These are phyloP conservation scores for Oncorhynchus tshawytscha DNA, from an alignment of 2,113 vertebrate genomes.

Conservation along the genomic window DNA sequence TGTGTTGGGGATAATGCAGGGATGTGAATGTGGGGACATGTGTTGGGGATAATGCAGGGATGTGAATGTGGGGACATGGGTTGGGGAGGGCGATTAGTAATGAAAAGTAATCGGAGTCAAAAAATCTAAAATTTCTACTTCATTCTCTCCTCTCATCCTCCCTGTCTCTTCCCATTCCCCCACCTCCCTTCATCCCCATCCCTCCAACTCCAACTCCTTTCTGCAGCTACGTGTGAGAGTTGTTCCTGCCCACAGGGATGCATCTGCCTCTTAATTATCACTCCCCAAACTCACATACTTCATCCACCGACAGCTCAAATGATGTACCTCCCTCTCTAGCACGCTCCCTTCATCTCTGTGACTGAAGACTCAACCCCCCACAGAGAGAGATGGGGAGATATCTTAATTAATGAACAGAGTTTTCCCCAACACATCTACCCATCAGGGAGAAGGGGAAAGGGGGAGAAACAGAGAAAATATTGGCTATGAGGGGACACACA, in stretches of 20 bases:
- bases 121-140: too few species aligned
- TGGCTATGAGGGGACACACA: background rate
- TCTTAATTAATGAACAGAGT: constrained; percentile 39
- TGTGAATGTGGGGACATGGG: too few species aligned
- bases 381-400: constrained; percentile 20
- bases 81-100: too few species aligned
- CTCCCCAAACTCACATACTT: constrained; percentile 28
- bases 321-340: constrained; percentile 18
- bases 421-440: constrained; percentile 10
- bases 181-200: too few species aligned
- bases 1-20: too few species aligned
- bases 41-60: too few species aligned
- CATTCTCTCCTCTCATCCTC: too few species aligned
- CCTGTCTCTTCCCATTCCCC: too few species aligned
- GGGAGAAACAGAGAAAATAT: constrained; percentile 18
- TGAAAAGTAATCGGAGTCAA: too few species aligned
- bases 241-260: constrained; percentile 34
- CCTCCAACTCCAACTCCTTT: background rate
- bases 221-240: constrained; percentile 36
- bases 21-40: too few species aligned
- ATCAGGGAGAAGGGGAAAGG: constrained; percentile 28
- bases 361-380: constrained; percentile 2
- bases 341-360: background rate
- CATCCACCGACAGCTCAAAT: constrained; percentile 9
- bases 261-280: constrained; percentile 47